Evolutionary conservation across 2,797 vertebrate species (phyloP).

Genomic region (Gallinago nigripennis): DNA sequence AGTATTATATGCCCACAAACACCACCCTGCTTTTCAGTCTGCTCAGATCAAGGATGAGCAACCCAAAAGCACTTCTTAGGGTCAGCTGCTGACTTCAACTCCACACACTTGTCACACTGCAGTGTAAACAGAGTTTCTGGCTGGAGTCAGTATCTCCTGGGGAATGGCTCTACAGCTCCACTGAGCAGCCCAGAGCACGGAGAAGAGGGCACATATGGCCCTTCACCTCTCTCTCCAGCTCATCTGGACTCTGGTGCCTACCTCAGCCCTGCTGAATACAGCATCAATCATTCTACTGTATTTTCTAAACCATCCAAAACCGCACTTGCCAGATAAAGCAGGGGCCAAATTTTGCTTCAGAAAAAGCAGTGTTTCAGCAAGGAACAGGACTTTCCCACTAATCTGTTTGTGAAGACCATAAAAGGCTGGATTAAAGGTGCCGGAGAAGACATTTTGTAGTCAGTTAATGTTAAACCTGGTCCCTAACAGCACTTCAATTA

Average conservation of each 20-base stretch:
- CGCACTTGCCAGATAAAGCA: background rate
- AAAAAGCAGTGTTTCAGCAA: background rate
- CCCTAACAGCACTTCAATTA: background rate
- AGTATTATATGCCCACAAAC: background rate
- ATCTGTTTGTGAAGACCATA: background rate
- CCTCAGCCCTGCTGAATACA: background rate
- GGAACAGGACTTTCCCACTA: background rate
- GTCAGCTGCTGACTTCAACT: background rate
- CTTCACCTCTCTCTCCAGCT: background rate
- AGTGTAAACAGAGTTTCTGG: background rate
- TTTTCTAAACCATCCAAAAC: background rate
- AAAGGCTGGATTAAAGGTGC: background rate
- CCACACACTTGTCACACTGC: background rate
- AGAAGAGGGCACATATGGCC: accelerated
- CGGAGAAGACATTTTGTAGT: background rate
- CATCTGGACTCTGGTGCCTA: background rate
- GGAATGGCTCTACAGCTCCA: background rate
- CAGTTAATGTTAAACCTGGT: background rate
- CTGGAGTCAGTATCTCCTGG: background rate
- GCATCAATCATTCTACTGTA: background rate
- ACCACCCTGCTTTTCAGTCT: background rate
- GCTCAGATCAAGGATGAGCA: background rate
- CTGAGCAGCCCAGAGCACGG: background rate
- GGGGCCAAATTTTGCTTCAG: background rate
- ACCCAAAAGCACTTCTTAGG: background rate